phyloP scores from a whole-genome alignment of 1,140 invertebrate species.

The Leptinotarsa defecta region DNA sequence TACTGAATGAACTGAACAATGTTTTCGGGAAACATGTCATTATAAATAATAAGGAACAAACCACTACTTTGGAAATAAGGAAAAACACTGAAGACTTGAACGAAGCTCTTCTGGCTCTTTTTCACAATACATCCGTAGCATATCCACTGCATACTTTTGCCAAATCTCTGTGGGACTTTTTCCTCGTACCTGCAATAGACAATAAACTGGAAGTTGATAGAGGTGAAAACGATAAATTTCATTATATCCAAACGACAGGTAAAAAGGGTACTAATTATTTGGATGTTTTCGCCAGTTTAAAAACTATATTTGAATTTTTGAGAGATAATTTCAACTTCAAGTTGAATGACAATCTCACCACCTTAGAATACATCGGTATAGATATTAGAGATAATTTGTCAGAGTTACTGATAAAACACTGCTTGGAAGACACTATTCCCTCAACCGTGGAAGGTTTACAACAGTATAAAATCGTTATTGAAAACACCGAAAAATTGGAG shows the following conservation, averaged over 20 bases:
- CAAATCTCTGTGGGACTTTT: constrained; percentile 59
- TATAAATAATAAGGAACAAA: constrained; percentile 46
- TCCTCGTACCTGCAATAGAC: constrained; percentile 63
- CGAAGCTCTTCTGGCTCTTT: constrained; percentile 36
- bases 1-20: constrained; percentile 54
- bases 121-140: constrained; percentile 22
- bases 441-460: constrained; percentile 71
- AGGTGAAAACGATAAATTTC: constrained; percentile 54
- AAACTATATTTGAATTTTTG: constrained; percentile 65
- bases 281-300: constrained; percentile 66
- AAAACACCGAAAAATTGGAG: constrained; percentile 71
- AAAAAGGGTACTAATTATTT: constrained; percentile 60
- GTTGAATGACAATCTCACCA: constrained; percentile 58
- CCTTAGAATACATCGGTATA: constrained; percentile 67
- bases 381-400: constrained; percentile 67
- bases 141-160: constrained; percentile 55
- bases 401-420: constrained; percentile 72
- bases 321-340: constrained; percentile 62
- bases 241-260: constrained; percentile 58
- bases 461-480: constrained; percentile 66
- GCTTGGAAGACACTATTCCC: constrained; percentile 76
- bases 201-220: constrained; percentile 58
- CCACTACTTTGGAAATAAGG: constrained; percentile 38
- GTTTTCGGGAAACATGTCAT: constrained; percentile 60
- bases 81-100: constrained; percentile 35